These are phyloP conservation scores for Erebia epiphron DNA, from an alignment of 2,888 invertebrate genomes.

Conservation along the genomic window DNA sequence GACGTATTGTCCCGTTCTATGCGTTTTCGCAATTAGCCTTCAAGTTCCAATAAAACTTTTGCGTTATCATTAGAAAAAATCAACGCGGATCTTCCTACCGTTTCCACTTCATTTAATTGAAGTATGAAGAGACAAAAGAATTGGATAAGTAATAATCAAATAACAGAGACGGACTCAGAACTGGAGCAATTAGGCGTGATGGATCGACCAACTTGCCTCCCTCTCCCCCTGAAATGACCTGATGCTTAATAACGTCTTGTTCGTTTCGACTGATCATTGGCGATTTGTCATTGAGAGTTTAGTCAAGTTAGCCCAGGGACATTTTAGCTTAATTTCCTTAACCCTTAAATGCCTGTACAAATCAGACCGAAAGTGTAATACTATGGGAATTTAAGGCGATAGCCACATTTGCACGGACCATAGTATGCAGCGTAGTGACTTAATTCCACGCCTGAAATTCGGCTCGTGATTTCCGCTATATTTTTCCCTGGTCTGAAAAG, in stretches of 20 bases:
- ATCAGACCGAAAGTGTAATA: too few species aligned
- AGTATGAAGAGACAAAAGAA: constrained; percentile 32
- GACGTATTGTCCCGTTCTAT: too few species aligned
- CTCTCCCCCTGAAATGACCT: constrained; percentile 58
- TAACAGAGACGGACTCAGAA: constrained; percentile 55
- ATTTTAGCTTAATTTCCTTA: too few species aligned
- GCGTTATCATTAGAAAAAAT: neutral
- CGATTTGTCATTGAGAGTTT: constrained; percentile 52
- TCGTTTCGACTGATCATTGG: constrained; percentile 58
- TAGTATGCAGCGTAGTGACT: too few species aligned
- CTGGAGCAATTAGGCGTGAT: constrained; percentile 73
- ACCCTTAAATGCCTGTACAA: too few species aligned
- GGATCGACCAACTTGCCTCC: constrained; percentile 66
- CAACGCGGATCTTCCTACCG: neutral
- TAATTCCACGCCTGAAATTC: too few species aligned
- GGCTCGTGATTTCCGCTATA: too few species aligned
- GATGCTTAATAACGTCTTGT: constrained; percentile 69
- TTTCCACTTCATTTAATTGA: constrained; percentile 15
- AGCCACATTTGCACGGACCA: too few species aligned
- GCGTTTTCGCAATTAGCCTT: neutral
- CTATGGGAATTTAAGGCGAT: too few species aligned
- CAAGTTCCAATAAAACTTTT: neutral
- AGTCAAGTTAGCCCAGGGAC: too few species aligned
- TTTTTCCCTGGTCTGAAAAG: too few species aligned
- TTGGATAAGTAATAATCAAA: constrained; percentile 64